Base-by-base conservation (phyloP, 2,113 vertebrate genomes). In the Amphiprion percula region DNA sequence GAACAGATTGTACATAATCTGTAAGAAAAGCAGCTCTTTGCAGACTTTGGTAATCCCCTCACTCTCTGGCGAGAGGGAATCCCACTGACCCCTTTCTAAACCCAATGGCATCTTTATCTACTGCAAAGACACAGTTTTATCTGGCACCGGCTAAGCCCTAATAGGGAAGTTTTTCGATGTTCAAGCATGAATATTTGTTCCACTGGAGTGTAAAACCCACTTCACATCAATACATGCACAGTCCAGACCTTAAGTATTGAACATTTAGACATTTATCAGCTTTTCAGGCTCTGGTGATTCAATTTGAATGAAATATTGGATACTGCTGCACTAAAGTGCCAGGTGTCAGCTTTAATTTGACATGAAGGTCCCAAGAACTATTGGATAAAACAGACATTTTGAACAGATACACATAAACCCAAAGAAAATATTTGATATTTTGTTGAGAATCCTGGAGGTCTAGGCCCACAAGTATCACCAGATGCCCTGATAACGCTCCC, bases 1-100 rank as follows among this genome's bases (percentile, higher is more conserved):
- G 68, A 85, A 88, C 92, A 95, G 94, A 93, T 91, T 94, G 92
- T 65, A 60, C 70, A 74, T 95, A 94, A 95, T 93, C 93, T 94
- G 78, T 70, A 87, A 86, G 80, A 92, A 93, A 90, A 91, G 76
- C 84, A 89, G 86, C 76, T 93, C 84, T 90, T 86, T 87, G 68
- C 72, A 84, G 90, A 91, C 69, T 91, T 90, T 79, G 47, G 75
- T 92, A 94, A 93, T 93, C 92, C 83, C 58, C 52, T 47, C 75
- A 90, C 68, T 77, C 76, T 74, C 62, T 53, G 44, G 69, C 80
- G 46, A 52, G 63, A 79, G 77, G 82, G 86, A 92, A 90, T 91
- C 82, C 80, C 56, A 4, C 7, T 79, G 82, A 91, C 79, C 81
- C 73, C 60, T 73, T 53, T 87, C 67, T 86, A 78, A 91, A 90